Evolutionary conservation across 2,797 vertebrate genomes (phyloP), one percentile per base, ranked within the genome.

Genomic region (Echiichthys vipera): DNA sequence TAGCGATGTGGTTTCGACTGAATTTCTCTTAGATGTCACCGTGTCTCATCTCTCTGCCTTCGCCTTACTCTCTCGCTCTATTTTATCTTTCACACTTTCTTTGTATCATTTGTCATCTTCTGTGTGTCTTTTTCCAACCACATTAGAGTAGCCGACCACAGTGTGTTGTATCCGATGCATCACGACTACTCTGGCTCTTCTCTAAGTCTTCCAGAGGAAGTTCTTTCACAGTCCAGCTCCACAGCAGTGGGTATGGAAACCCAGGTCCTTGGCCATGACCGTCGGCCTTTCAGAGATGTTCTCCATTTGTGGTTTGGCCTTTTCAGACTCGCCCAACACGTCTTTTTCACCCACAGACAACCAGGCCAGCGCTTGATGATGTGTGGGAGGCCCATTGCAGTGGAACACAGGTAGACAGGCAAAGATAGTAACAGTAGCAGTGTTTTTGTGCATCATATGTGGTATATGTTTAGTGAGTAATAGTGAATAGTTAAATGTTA

Each of bases 231-330:
- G 73, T 66, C 70, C 5, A 1, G 6, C 51, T 69, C 47, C 46
- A 13, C 47, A 20, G 20, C 6, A 9, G 53, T 66, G 59, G 59
- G 47, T 42, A 62, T 64, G 83, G 83, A 88, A 90, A 91, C 68
- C 73, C 65, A 50, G 6, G 5, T 67, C 49, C 65, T 87, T 65
- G 64, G 29, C 78, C 56, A 20, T 42, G 40, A 65, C 64, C 36
- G 18, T 22, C 32, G 14, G 40, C 5, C 55, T 69, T 10, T 53
- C 17, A 13, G 22, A 59, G 62, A 53, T 65, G 39, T 54, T 83
- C 77, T 73, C 29, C 56, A 20, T 80, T 78, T 74, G 89, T 78
- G 92, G 91, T 84, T 87, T 90, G 81, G 84, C 87, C 81, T 91
- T 91, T 72, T 20, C 1, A 55, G 55, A 65, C 1, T 9, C 13